Evolutionary conservation across 2,797 vertebrate genomes (phyloP), one percentile per base, ranked within the genome.

Genomic region (Sternotherus odoratus): DNA sequence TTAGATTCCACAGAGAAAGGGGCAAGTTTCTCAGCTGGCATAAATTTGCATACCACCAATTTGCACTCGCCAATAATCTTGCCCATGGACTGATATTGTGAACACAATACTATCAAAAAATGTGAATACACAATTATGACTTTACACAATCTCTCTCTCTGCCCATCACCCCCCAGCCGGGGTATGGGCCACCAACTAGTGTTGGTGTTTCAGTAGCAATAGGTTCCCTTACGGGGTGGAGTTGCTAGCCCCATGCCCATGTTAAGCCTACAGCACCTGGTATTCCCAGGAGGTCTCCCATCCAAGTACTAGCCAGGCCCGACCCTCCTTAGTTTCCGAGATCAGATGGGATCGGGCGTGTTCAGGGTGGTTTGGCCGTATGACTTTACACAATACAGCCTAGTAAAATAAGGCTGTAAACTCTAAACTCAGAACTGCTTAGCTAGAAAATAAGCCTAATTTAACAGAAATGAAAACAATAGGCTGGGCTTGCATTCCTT

Each of bases 1-100:
- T 74, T 66, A 72, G 79, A 54, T 94, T 51, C 74, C 75, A 75
- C 69, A 83, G 81, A 92, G 79, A 82, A 91, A 93, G 82, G 91
- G 89, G 66, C 80, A 82, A 5, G 33, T 74, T 56, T 46, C 30
- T 79, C 26, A 0, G 0, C 63, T 60, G 74, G 77, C 74, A 87
- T 19, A 66, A 46, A 74, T 74, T 6, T 24, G 4, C 2, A 2
- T 24, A 28, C 12, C 8, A 28, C 39, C 24, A 74, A 74, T 74
- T 74, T 26, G 36, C 43, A 36, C 85, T 87, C 16, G 6, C 16
- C 1, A 0, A 39, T 91, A 92, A 79, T 95, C 86, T 90, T 94
- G 23, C 93, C 56, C 60, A 51, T 30, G 8, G n/a, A 83, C 77
- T 83, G 88, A 30, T 11, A 86, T n/a, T 72, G 21, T 46, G 81